Evolutionary conservation across 1,140 invertebrate genomes (phyloP), one percentile per base, ranked within the genome.

Genomic region (Danaus melanippus): DNA sequence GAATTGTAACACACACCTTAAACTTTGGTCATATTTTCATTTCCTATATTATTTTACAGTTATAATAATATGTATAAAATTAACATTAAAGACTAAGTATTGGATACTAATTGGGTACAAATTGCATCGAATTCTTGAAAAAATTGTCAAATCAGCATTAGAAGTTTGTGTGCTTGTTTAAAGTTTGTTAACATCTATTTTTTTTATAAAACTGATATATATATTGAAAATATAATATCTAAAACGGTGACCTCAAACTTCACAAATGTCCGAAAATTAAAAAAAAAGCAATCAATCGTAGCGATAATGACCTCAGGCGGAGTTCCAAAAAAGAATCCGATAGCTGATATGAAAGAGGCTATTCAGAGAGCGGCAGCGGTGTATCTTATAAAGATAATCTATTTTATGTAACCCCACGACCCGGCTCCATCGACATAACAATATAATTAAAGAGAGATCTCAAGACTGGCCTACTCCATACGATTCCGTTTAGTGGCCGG

Each of bases 401-500:
- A 84, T 86, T 84, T 84, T 70, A 73, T 82, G 64, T 84, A 81
- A 86, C 83, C 83, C 76, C 83, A 79, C 83, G 83, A 86, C 80
- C 83, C 79, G 71, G 60, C 61, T 56, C 68, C 71, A 72, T 69
- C 73, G 74, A 69, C 67, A 73, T 83, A 82, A 86, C 83, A 83
- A 85, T 85, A 86, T 86, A 84, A 86, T 86, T 86, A 86, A 86
- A 86, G 80, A 74, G 76, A 81, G 71, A 83, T 83, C 76, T 69
- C 71, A 57, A 54, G 56, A 32, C 62, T 65, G 60, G 62, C 60
- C 62, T 65, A 63, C 64, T 60, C 60, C 21, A 32, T 32, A 32
- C 21, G 67, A 67, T 69, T 76, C 66, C 68, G 66, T 71, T 76
- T 71, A 74, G 62, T 57, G 69, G 67, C 75, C 79, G 79, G 74